A percentile compares a stretch with the other conserved stretches of the same genome.
phyloP scores from a whole-genome alignment of 2,113 vertebrate genomes.

The Mormoops blainvillei region DNA sequence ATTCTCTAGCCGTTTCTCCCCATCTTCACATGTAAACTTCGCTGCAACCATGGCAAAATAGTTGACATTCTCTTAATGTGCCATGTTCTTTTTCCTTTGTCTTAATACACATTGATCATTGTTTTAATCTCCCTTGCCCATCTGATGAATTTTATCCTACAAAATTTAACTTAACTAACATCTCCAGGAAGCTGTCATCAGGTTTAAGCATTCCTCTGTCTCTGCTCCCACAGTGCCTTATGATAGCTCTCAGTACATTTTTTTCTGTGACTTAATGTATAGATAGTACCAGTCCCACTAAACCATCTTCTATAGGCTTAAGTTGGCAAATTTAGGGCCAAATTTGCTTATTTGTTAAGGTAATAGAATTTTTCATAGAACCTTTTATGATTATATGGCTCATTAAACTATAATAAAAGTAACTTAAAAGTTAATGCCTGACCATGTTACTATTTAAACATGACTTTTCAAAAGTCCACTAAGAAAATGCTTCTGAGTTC shows the following conservation, averaged over 20 bases:
- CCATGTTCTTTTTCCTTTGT: background rate
- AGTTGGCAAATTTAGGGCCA: background rate
- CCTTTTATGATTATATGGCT: background rate
- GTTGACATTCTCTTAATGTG: background rate
- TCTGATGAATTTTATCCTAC: background rate
- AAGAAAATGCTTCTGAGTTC: constrained; percentile 20
- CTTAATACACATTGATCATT: background rate
- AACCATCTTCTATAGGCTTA: background rate
- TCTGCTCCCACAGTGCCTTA: background rate
- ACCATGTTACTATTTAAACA: background rate
- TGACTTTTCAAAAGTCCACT: background rate
- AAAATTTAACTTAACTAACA: background rate
- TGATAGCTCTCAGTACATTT: background rate
- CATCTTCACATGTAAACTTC: background rate
- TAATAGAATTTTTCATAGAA: background rate
- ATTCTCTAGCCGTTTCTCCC: background rate
- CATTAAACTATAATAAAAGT: constrained; percentile 18
- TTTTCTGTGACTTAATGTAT: background rate
- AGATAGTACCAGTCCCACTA: background rate
- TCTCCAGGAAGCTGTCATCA: background rate
- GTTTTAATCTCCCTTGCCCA: background rate
- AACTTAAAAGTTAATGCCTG: constrained; percentile 12
- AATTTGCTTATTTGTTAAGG: background rate
- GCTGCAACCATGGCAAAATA: background rate
- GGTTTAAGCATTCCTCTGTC: background rate